Base-by-base conservation (phyloP, 2,113 vertebrate genomes). In the Nyctereutes procyonoides region DNA sequence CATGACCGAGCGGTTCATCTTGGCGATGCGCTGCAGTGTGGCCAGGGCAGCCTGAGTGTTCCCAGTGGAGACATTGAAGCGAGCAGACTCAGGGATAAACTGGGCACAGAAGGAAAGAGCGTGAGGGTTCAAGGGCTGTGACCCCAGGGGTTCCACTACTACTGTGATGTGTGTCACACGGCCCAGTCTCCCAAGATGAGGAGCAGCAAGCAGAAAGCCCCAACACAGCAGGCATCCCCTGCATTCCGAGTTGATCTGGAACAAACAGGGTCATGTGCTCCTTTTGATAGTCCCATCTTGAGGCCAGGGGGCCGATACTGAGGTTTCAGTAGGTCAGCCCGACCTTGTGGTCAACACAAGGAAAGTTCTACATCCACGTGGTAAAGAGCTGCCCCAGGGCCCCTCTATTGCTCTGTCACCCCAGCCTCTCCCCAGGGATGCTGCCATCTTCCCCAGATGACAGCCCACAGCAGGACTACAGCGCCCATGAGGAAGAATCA, bases 61-160 rank as follows among this genome's bases (percentile, higher is more conserved):
- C 60, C 99, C 99, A 0, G 96, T 99, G 8, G 99, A 99, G 73
- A 99, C 97, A 1, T 99, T 98, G 98, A 99, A 99, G 16, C 99
- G 98, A 0, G 99, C 99, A 0, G 99, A 99, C 97, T 99, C 99
- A 0, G 99, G 99, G 89, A 99, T 99, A n/a, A 99, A 99, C 99
- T 99, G 97, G 35, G 96, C 13, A 97, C 79, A 2, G 8, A 67
- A 19, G 14, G 90, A 95, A 63, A 88, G 82, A 82, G 28, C 55
- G 24, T 55, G 32, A 82, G 93, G 53, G 32, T 2, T 16, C 28
- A 1, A 19, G 17, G 24, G 60, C 65, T 19, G 3, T 4, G 30
- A 28, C 35, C 53, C 24, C 30, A 2, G 43, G 56, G 32, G 2
- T 5, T 16, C 0, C 0, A 1, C 1, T 19, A 0, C n/a, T 0